Conservation (phyloP, 2,797 vertebrate species). For the Liasis olivaceus region DNA sequence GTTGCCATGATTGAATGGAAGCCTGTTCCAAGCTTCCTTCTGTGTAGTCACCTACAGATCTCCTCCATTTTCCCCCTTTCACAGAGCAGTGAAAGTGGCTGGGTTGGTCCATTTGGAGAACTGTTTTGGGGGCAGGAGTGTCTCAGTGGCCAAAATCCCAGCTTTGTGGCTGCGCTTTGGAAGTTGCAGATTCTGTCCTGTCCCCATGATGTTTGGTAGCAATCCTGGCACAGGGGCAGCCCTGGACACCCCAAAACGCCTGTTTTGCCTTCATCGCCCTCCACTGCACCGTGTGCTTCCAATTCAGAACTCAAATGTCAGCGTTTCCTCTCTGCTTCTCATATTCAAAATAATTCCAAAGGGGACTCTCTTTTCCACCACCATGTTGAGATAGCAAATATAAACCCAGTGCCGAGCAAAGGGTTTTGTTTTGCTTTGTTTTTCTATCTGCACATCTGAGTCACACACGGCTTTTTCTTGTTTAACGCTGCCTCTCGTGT, state of each 20-base stretch:
- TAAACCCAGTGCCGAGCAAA: background rate
- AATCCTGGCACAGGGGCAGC: background rate
- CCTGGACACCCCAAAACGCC: background rate
- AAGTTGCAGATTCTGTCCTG: background rate
- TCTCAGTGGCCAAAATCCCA: background rate
- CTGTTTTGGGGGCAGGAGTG: background rate
- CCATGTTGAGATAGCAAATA: too few relatives aligned
- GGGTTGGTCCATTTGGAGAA: background rate
- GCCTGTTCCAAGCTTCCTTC: background rate
- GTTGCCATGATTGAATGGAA: too few relatives aligned
- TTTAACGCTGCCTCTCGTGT: background rate
- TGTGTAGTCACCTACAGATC: background rate
- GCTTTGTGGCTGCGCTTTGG: background rate
- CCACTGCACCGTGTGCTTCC: too few relatives aligned
- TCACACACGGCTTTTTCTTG: background rate
- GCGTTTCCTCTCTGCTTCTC: background rate
- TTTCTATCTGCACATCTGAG: background rate
- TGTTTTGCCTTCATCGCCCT: too few relatives aligned
- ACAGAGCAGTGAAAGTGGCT: background rate
- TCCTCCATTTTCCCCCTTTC: accelerated
- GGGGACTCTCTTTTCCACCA: background rate
- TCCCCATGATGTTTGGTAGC: background rate
- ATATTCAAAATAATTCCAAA: background rate
- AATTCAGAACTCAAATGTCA: too few relatives aligned
- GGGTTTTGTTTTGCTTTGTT: background rate